Conservation (phyloP, 2,797 vertebrate genomes). For the Tarsius wallacei region DNA sequence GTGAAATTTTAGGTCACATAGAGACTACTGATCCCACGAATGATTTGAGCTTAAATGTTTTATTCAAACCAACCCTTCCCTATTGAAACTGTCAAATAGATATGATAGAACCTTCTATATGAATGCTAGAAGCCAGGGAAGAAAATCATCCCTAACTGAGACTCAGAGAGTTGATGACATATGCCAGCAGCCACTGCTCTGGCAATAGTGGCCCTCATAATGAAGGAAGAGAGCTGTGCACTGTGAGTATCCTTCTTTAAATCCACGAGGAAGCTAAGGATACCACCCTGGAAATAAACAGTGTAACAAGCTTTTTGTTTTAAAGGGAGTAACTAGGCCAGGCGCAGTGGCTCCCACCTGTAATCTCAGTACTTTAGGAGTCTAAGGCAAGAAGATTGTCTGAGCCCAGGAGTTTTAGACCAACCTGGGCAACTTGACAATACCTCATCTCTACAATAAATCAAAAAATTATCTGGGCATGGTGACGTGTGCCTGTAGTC, state of each 20-base stretch:
- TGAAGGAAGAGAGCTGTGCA: neutral
- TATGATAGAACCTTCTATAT: neutral
- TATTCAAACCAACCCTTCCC: neutral
- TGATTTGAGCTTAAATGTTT: neutral
- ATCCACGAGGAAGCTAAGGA: neutral
- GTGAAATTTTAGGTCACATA: neutral
- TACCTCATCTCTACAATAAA: too few relatives aligned
- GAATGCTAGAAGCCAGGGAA: neutral
- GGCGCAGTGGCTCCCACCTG: too few relatives aligned
- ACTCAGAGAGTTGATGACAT: neutral
- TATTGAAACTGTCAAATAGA: neutral
- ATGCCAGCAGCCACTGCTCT: neutral
- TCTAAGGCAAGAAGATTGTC: too few relatives aligned
- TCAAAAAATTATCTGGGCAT: too few relatives aligned
- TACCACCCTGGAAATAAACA: neutral
- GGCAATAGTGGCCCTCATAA: fast-evolving
- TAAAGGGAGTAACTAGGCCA: too few relatives aligned
- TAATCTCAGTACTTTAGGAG: too few relatives aligned
- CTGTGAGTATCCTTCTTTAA: neutral
- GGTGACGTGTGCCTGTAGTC: too few relatives aligned
- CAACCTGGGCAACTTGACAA: too few relatives aligned
- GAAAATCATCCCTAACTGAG: neutral
- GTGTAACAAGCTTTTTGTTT: too few relatives aligned
- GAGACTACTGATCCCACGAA: slow-evolving; percentile 15
- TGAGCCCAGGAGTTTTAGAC: too few relatives aligned